These are phyloP conservation scores for Nesoenas mayeri DNA, from an alignment of 2,113 vertebrate genomes.

Conservation along the genomic window DNA sequence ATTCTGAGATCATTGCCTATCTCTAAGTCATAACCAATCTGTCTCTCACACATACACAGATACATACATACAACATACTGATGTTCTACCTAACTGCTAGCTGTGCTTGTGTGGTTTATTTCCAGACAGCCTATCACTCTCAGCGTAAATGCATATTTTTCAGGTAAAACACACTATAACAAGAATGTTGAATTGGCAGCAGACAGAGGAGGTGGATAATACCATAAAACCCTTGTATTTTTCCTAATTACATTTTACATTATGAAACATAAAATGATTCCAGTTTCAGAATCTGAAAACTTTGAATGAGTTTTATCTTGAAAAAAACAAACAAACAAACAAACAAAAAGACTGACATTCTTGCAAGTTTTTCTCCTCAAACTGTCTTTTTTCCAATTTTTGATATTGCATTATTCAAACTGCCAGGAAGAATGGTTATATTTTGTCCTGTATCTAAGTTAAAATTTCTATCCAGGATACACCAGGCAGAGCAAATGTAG, in stretches of 20 bases:
- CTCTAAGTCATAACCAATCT: not conserved
- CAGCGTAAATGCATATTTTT: not conserved
- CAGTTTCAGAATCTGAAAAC: not conserved
- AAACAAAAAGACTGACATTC: not conserved
- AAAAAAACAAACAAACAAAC: not conserved
- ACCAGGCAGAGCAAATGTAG: fast-evolving
- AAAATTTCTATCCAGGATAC: not conserved
- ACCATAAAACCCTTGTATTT: not conserved
- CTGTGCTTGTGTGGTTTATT: not conserved
- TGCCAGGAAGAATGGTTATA: not conserved
- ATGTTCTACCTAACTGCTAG: not conserved
- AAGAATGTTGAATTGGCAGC: not conserved
- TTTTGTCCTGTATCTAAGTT: not conserved
- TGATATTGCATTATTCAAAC: not conserved
- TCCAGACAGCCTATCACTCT: not conserved
- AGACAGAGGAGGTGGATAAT: not conserved
- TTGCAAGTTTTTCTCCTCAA: not conserved
- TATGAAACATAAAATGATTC: not conserved
- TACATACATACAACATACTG: not conserved
- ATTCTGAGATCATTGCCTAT: not conserved
- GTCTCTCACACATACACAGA: not conserved
- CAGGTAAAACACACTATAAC: not conserved
- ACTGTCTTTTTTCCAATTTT: not conserved
- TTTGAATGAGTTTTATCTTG: not conserved
- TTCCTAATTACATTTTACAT: not conserved